Evolutionary conservation across 2,113 vertebrate species (phyloP).

Genomic region (Hippocampus zosterae): DNA sequence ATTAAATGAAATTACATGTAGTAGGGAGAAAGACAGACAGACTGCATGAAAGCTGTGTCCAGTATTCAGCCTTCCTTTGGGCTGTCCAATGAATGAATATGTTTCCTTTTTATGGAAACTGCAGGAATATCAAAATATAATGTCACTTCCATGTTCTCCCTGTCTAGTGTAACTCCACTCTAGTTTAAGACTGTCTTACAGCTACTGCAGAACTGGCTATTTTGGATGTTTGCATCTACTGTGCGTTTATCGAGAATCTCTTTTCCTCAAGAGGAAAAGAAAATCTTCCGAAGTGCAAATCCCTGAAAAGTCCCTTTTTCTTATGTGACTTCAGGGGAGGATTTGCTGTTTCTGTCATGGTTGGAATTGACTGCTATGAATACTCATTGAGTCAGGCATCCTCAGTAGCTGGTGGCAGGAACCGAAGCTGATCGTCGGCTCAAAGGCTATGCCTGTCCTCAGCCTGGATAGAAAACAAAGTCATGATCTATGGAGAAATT

Average conservation of each 20-base stretch:
- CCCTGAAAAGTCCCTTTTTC: constrained; percentile 9
- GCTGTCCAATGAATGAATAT: constrained; percentile 52
- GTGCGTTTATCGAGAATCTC: constrained; percentile 3
- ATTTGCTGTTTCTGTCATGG: constrained; percentile 20
- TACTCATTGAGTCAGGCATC: constrained; percentile 13
- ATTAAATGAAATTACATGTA: constrained; percentile 22
- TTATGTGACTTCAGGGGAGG: background rate
- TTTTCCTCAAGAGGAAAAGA: background rate
- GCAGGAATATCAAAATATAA: constrained; percentile 10
- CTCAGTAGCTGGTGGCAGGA: constrained; percentile 1
- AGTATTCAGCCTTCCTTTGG: constrained; percentile 26
- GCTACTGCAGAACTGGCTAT: constrained; percentile 41
- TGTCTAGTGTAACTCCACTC: constrained; percentile 17
- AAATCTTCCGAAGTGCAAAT: constrained; percentile 13
- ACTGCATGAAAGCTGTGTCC: constrained; percentile 20
- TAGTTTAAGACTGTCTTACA: constrained; percentile 37
- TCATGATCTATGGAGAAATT: background rate
- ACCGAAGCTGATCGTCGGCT: background rate
- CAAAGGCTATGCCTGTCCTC: constrained; percentile 2
- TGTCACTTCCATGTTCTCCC: too few species aligned
- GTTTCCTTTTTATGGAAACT: constrained; percentile 58
- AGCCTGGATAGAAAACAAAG: background rate
- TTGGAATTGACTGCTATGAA: constrained; percentile 18
- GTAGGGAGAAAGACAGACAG: constrained; percentile 17
- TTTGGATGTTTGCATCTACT: constrained; percentile 10